Base-by-base conservation (phyloP, 2,797 vertebrate species). In the Pipistrellus pygmaeus region DNA sequence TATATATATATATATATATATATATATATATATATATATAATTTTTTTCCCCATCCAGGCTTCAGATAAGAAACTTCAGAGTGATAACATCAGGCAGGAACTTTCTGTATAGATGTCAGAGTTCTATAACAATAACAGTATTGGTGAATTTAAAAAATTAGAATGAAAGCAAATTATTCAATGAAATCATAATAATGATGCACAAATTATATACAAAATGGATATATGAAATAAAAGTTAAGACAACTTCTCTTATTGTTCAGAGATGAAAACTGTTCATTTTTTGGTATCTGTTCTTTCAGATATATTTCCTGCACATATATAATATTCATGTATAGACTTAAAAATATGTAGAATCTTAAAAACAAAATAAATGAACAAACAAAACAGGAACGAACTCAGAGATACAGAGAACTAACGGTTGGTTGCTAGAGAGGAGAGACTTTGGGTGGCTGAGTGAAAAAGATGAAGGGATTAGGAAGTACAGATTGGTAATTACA, bases 271-370 rank as follows among this genome's bases (percentile, higher is more conserved):
- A 53, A 44, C 6, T 92, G 1, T 69, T 81, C 44, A 57, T 82
- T 55, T 78, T 93, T 84, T 91, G 7, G 0, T 82, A 88, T 86
- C 20, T 68, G 18, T 86, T 77, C 35, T 69, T 88, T 77, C 9
- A 87, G 53, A 53, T 30, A 53, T 86, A 80, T 92, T 92, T 30
- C 81, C 18, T 66, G 73, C 20, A 51, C 60, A 21, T 46, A 64
- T 75, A 25, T 85, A 44, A 35, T 75, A 88, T 6, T 44, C 8
- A 82, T 15, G 17, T 12, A 81, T 72, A 11, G 76, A 87, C 77
- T 81, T 44, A n/a, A 91, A 91, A 91, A 68, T 64, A 48, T 75
- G 4, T 51, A 30, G 73, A n/a, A 76, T 76, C 27, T 75, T 30
- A 46, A 75, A 48, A 75, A 30, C 14, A 73, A 75, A 75, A 75